phyloP scores from a whole-genome alignment of 2,888 invertebrate species.

The Osmoderma eremita region DNA sequence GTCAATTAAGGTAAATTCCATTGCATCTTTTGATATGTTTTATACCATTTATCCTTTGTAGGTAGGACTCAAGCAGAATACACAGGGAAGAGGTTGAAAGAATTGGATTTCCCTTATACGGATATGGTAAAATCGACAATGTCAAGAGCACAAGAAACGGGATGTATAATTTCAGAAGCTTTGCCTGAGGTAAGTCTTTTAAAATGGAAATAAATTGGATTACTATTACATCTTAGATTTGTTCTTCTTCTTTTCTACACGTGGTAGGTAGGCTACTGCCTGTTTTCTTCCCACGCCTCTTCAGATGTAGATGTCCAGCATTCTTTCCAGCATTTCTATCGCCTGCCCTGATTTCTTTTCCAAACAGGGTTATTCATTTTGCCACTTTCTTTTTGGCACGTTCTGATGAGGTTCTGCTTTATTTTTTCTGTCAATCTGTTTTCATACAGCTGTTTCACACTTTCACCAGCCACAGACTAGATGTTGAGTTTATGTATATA shows the following conservation, averaged over 20 bases:
- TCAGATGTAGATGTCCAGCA: no score
- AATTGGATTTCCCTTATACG: conserved; percentile 82
- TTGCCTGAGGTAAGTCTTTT: conserved; percentile 64
- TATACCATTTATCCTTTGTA: conserved; percentile 58
- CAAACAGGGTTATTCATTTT: no score
- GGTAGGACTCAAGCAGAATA: conserved; percentile 86
- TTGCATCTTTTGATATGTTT: neutral
- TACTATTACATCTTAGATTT: no score
- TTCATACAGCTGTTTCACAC: neutral
- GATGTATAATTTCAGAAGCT: conserved; percentile 79
- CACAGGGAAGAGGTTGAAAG: conserved; percentile 84
- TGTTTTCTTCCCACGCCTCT: no score
- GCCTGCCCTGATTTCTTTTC: no score
- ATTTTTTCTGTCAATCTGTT: conserved; percentile 4
- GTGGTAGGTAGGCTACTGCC: no score
- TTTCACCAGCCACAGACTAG: neutral
- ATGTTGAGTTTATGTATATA: neutral
- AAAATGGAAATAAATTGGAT: no score
- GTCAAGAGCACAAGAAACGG: conserved; percentile 93
- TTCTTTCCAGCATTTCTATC: no score
- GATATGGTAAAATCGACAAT: conserved; percentile 88
- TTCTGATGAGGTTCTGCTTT: neutral
- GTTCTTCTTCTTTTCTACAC: no score
- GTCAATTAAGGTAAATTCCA: conserved; percentile 12
- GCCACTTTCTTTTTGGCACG: no score